Conservation (phyloP, 2,113 vertebrate genomes). For the Steatornis caripensis region DNA sequence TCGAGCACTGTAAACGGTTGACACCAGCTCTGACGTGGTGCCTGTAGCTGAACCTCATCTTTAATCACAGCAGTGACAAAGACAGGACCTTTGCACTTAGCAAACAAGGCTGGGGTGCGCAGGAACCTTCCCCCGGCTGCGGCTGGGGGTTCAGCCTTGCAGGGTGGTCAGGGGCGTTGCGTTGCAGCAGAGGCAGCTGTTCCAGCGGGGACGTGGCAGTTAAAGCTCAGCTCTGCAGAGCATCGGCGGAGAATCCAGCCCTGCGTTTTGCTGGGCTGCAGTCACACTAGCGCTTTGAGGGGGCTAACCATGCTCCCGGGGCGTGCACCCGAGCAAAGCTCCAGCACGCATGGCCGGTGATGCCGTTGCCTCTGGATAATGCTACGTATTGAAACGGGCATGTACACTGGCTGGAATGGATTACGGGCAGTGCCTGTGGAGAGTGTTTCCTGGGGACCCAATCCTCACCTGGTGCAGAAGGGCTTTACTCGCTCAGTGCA, state of each 20-base stretch:
- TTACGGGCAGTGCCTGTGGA: not conserved
- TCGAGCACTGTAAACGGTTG: not conserved
- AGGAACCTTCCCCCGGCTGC: not conserved
- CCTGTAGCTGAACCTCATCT: not conserved
- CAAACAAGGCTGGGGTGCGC: not conserved
- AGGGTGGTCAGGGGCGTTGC: not conserved
- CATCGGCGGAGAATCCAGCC: accelerated
- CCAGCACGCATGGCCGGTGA: accelerated
- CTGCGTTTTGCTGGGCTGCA: not conserved
- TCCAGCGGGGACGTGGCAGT: accelerated
- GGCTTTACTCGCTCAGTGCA: not conserved
- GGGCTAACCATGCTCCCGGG: not conserved
- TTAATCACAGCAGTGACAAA: not conserved
- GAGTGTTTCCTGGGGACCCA: accelerated
- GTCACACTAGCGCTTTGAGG: not conserved
- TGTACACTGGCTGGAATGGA: not conserved
- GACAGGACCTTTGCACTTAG: not conserved
- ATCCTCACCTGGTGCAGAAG: not conserved
- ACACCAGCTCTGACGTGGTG: not conserved
- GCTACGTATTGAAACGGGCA: accelerated
- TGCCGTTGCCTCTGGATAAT: accelerated
- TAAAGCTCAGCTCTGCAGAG: not conserved
- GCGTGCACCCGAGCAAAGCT: not conserved
- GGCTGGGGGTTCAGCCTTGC: not conserved
- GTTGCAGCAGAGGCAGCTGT: not conserved